Percentiles rank a stretch among this genome's conserved stretches.
Conservation (phyloP, 1,140 invertebrate species). For the Drosophila nasuta region DNA sequence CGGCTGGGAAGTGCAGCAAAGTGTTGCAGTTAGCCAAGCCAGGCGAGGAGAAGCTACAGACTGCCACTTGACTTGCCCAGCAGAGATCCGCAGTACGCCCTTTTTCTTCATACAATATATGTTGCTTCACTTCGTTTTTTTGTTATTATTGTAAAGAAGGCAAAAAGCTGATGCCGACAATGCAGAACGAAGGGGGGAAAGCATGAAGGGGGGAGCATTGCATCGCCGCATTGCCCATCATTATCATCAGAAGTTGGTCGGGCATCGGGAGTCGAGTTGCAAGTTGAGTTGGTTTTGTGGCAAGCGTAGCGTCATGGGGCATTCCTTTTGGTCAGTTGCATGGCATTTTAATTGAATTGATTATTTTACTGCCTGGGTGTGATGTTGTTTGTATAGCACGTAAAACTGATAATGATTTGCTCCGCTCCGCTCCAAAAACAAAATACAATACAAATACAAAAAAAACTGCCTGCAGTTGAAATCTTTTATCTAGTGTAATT, state of each 20-base stretch:
- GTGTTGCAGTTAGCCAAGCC: constrained; percentile 16
- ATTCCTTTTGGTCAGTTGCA: constrained; percentile 69
- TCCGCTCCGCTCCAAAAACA: constrained; percentile 18
- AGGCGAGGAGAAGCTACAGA: not conserved
- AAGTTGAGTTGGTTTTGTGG: constrained; percentile 28
- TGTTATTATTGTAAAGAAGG: constrained; percentile 11
- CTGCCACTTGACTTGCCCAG: constrained; percentile 43
- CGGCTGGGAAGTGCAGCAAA: not conserved
- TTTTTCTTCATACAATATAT: constrained; percentile 33
- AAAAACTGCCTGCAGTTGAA: constrained; percentile 54
- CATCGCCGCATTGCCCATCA: constrained; percentile 44
- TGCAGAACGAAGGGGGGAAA: constrained; percentile 9
- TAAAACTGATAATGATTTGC: constrained; percentile 70
- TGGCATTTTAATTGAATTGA: constrained; percentile 84
- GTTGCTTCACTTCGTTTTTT: not conserved
- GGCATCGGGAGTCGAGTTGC: constrained; percentile 21
- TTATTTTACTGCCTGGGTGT: constrained; percentile 78
- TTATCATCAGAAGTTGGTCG: constrained; percentile 25
- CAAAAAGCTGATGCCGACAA: constrained; percentile 42
- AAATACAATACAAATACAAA: not conserved
- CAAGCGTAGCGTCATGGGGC: constrained; percentile 42
- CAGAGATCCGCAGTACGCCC: constrained; percentile 33
- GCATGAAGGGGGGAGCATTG: not conserved
- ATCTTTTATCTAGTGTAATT: constrained; percentile 81
- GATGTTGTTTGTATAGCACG: constrained; percentile 67